These are phyloP conservation scores for Myotis davidii DNA, from an alignment of 2,113 vertebrate genomes.

Conservation along the genomic window DNA sequence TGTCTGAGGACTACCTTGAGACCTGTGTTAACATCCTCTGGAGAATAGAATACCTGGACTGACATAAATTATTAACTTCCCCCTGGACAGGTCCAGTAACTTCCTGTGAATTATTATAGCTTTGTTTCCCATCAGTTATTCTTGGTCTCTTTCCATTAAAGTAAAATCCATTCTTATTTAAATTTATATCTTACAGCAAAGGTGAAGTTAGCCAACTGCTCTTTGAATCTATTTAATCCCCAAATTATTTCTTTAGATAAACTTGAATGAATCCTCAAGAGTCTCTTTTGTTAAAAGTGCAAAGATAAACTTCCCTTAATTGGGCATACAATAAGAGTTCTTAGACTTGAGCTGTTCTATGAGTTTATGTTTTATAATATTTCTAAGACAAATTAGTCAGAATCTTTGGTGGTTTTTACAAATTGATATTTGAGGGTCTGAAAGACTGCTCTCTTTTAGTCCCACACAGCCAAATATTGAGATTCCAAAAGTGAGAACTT, in stretches of 20 bases:
- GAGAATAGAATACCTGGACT: background rate
- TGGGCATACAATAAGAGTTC: too few relatives aligned
- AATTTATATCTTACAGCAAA: slow-evolving; percentile 58
- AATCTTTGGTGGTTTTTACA: slow-evolving; percentile 27
- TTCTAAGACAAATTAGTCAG: slow-evolving; percentile 18
- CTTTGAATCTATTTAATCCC: too few relatives aligned
- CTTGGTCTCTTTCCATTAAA: slow-evolving; percentile 68
- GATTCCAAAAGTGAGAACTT: background rate
- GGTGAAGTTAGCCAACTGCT: slow-evolving; percentile 47
- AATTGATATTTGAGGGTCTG: background rate
- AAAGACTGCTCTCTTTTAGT: slow-evolving; percentile 34
- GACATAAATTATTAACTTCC: slow-evolving; percentile 63
- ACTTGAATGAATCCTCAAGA: too few relatives aligned
- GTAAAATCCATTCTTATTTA: slow-evolving; percentile 54
- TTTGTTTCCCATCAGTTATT: slow-evolving; percentile 70
- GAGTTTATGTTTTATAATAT: slow-evolving; percentile 18
- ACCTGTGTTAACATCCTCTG: slow-evolving; percentile 51
- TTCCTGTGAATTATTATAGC: slow-evolving; percentile 46
- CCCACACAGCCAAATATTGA: background rate
- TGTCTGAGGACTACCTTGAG: slow-evolving; percentile 52
- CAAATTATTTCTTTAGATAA: too few relatives aligned
- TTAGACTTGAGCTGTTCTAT: slow-evolving; percentile 20
- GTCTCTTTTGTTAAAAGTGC: too few relatives aligned
- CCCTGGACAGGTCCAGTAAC: slow-evolving; percentile 21
- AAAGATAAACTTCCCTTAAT: too few relatives aligned